Percentiles rank a stretch among this genome's conserved stretches.
Evolutionary conservation across 2,113 vertebrate genomes (phyloP).

Genomic region (Anhinga rufa): DNA sequence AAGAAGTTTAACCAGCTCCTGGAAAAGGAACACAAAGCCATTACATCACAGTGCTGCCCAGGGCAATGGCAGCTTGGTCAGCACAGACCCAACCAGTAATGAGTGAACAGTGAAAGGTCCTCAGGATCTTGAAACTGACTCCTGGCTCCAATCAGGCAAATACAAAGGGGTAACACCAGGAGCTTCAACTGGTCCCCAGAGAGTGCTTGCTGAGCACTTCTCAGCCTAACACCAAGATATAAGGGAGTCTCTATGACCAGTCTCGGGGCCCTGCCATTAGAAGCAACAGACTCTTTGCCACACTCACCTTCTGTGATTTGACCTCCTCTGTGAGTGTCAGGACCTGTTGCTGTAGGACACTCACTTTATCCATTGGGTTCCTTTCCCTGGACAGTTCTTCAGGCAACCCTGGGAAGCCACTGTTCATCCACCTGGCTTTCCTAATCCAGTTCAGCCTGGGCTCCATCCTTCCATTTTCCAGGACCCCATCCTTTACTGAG

Average conservation of each 20-base stretch:
- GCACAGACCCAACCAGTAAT: not conserved
- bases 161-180: not conserved
- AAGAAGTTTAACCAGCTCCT: slow-evolving; percentile 91
- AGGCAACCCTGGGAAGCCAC: slow-evolving; percentile 58
- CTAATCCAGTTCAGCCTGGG: slow-evolving; percentile 45
- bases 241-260: not conserved
- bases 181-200: not conserved
- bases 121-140: not conserved
- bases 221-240: not conserved
- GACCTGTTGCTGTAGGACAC: slow-evolving; percentile 79
- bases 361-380: slow-evolving; percentile 57
- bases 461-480: slow-evolving; percentile 10
- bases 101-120: not conserved
- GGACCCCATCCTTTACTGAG: slow-evolving; percentile 23
- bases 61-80: not conserved
- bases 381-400: slow-evolving; percentile 55
- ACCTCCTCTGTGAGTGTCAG: slow-evolving; percentile 81
- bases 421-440: slow-evolving; percentile 66
- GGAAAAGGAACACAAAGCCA: not conserved
- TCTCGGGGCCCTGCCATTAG: not conserved
- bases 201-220: not conserved
- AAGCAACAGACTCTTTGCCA: not conserved
- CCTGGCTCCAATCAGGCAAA: not conserved
- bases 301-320: slow-evolving; percentile 87
- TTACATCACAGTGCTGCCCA: not conserved